phyloP scores from a whole-genome alignment of 2,888 invertebrate genomes.

The Chrysomela aeneicollis region DNA sequence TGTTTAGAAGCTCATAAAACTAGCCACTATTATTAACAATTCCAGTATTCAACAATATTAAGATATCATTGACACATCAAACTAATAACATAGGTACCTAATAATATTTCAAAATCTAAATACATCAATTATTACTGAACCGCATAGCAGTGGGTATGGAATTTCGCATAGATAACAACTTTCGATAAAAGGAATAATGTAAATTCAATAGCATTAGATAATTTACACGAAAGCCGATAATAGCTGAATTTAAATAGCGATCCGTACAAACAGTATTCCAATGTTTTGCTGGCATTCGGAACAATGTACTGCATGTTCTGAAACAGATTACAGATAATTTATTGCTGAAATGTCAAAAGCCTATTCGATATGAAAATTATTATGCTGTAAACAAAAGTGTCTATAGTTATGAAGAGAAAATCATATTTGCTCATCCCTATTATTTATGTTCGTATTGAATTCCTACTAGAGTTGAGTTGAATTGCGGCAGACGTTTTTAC shows the following conservation, averaged over 20 bases:
- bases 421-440: background rate
- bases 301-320: slow-evolving; percentile 28
- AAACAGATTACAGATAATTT: slow-evolving; percentile 29
- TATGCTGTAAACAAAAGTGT: slow-evolving; percentile 21
- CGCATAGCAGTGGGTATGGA: background rate
- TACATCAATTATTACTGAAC: background rate
- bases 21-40: too few relatives aligned
- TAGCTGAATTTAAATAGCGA: background rate
- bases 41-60: too few relatives aligned
- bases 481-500: too few relatives aligned
- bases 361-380: slow-evolving; percentile 21
- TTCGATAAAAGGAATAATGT: slow-evolving; percentile 1
- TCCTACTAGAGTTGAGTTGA: too few relatives aligned
- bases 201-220: slow-evolving; percentile 5
- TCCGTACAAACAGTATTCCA: slow-evolving; percentile 1
- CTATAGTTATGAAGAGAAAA: background rate
- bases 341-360: slow-evolving; percentile 21
- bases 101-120: background rate
- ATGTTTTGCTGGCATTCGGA: slow-evolving; percentile 24
- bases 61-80: too few relatives aligned
- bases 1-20: too few relatives aligned
- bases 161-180: background rate
- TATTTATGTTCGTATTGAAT: background rate
- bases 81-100: too few relatives aligned
- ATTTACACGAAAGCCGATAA: background rate